Conservation (phyloP, 2,888 invertebrate genomes). For the Lydus trimaculatus region DNA sequence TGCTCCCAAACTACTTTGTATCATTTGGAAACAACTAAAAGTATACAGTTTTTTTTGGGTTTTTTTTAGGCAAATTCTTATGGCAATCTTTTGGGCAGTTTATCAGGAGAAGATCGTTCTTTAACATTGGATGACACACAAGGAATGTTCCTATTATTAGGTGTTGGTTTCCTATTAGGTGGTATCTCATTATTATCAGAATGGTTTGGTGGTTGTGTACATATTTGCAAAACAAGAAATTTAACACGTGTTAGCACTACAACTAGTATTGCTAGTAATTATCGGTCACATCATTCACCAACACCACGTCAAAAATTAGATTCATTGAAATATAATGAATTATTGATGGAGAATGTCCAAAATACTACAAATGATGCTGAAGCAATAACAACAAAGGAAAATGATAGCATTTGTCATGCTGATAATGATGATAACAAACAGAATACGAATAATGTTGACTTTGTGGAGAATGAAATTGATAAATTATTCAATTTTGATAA, state of each 20-base stretch:
- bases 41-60: too few relatives aligned
- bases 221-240: constrained; percentile 62
- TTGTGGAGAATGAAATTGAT: constrained; percentile 43
- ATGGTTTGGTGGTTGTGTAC: constrained; percentile 74
- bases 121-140: constrained; percentile 81
- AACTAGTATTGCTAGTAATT: constrained; percentile 52
- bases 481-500: constrained; percentile 47
- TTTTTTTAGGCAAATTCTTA: constrained; percentile 59
- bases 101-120: constrained; percentile 71
- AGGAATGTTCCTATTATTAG: constrained; percentile 81
- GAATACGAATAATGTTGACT: constrained; percentile 28
- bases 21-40: too few relatives aligned
- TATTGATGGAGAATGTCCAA: constrained; percentile 18
- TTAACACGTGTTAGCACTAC: constrained; percentile 30
- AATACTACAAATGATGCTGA: constrained; percentile 13
- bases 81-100: constrained; percentile 59
- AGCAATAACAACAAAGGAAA: constrained; percentile 7
- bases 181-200: constrained; percentile 71
- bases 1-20: too few relatives aligned
- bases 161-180: constrained; percentile 72
- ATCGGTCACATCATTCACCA: constrained; percentile 48
- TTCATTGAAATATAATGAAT: constrained; percentile 34
- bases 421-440: constrained; percentile 14
- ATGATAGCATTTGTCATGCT: constrained; percentile 23
- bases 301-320: constrained; percentile 48